Evolutionary conservation across 2,888 invertebrate genomes (phyloP).

Genomic region (Electrophaes corylata): DNA sequence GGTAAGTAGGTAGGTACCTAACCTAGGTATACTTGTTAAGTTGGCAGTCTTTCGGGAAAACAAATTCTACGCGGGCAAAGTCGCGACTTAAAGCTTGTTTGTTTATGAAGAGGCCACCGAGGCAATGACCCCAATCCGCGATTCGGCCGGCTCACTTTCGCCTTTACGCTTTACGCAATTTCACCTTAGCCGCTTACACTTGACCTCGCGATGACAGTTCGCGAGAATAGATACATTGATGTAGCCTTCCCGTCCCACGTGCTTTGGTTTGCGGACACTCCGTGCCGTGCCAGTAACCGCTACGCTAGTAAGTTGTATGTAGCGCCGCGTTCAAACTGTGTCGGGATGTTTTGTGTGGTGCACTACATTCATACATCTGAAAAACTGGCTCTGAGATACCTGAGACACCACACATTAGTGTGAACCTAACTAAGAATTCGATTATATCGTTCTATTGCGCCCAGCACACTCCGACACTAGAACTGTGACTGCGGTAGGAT

Average conservation of each 20-base stretch:
- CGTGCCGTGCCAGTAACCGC: not conserved
- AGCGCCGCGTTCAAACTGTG: too few species aligned
- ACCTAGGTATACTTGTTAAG: too few species aligned
- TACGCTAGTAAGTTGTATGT: not conserved
- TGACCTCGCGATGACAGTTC: constrained; percentile 67
- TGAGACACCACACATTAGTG: too few species aligned
- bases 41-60: not conserved
- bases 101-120: constrained; percentile 56
- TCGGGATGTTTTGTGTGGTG: too few species aligned
- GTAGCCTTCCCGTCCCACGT: constrained; percentile 35
- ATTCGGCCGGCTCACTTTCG: constrained; percentile 77
- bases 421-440: not conserved
- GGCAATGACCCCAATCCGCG: constrained; percentile 81
- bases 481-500: not conserved
- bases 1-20: too few species aligned
- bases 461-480: too few species aligned
- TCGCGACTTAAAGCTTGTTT: constrained; percentile 10
- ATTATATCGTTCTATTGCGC: not conserved
- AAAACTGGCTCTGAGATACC: too few species aligned
- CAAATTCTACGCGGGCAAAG: not conserved
- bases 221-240: constrained; percentile 44
- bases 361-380: too few species aligned
- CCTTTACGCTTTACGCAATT: constrained; percentile 78
- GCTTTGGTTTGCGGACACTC: constrained; percentile 17
- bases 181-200: constrained; percentile 80